Evolutionary conservation across 2,888 invertebrate genomes (phyloP).

Genomic region (Thereva nobilitata): DNA sequence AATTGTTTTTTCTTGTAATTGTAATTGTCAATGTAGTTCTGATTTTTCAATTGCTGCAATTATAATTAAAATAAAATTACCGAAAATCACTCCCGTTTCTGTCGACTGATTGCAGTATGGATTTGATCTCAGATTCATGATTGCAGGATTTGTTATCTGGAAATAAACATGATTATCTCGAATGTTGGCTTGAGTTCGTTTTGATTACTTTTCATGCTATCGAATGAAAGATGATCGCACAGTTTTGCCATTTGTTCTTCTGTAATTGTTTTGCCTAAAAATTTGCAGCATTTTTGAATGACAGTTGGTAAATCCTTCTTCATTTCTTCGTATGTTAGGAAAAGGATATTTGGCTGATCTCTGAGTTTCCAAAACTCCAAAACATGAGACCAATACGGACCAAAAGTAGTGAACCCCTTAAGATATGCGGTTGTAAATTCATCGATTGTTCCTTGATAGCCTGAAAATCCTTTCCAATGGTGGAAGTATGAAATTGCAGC

Average conservation of each 20-base stretch:
- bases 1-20: no score
- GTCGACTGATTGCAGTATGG: neutral
- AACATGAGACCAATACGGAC: conserved; percentile 47
- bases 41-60: no score
- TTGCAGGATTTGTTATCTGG: conserved; percentile 1
- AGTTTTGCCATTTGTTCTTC: conserved; percentile 34
- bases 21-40: no score
- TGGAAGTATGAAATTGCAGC: conserved; percentile 83
- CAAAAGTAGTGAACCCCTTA: conserved; percentile 37
- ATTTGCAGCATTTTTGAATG: conserved; percentile 40
- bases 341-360: conserved; percentile 46
- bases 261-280: conserved; percentile 38
- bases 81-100: no score
- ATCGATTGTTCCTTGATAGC: conserved; percentile 69
- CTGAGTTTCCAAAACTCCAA: conserved; percentile 49
- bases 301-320: conserved; percentile 43
- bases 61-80: no score
- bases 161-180: neutral
- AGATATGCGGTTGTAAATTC: conserved; percentile 47
- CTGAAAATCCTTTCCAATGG: conserved; percentile 69
- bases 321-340: conserved; percentile 43
- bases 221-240: conserved; percentile 41
- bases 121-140: conserved; percentile 14
- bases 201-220: conserved; percentile 41
- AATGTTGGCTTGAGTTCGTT: neutral